A percentile compares a stretch with the other conserved stretches of the same genome.
These are phyloP conservation scores for Apis laboriosa DNA, from an alignment of 1,140 invertebrate species.

Conservation along the genomic window DNA sequence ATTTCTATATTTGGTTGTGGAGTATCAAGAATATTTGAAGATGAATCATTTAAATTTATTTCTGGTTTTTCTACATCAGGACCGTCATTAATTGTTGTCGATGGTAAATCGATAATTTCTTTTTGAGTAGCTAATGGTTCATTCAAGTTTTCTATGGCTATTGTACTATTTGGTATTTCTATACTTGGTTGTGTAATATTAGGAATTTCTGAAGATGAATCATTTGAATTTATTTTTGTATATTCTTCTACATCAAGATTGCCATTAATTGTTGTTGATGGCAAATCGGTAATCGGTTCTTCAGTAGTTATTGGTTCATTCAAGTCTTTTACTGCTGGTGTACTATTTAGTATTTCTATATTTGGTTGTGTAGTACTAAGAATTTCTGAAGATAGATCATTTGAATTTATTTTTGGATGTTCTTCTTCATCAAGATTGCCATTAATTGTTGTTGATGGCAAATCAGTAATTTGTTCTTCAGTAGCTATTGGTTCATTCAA, in stretches of 20 bases:
- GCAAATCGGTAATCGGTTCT: no score
- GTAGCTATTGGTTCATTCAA: no score
- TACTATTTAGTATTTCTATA: not conserved
- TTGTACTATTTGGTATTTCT: no score
- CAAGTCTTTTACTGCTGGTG: no score
- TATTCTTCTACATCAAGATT: no score
- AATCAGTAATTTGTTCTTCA: not conserved
- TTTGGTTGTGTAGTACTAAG: no score
- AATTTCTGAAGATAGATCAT: not conserved
- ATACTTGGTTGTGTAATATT: no score
- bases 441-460: not conserved
- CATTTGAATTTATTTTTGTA: not conserved
- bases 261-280: not conserved
- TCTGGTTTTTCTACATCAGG: not conserved
- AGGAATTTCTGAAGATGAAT: not conserved
- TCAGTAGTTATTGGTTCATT: no score
- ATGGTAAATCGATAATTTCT: not conserved
- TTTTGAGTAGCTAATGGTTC: not conserved
- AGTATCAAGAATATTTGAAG: fast-evolving
- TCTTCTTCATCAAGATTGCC: no score
- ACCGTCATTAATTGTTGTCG: not conserved
- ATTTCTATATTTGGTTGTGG: not conserved
- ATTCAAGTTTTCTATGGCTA: not conserved
- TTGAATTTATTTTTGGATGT: no score
- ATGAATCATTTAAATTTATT: not conserved